Evolutionary conservation across 2,797 vertebrate genomes (phyloP).

Genomic region (Siniperca undulata): DNA sequence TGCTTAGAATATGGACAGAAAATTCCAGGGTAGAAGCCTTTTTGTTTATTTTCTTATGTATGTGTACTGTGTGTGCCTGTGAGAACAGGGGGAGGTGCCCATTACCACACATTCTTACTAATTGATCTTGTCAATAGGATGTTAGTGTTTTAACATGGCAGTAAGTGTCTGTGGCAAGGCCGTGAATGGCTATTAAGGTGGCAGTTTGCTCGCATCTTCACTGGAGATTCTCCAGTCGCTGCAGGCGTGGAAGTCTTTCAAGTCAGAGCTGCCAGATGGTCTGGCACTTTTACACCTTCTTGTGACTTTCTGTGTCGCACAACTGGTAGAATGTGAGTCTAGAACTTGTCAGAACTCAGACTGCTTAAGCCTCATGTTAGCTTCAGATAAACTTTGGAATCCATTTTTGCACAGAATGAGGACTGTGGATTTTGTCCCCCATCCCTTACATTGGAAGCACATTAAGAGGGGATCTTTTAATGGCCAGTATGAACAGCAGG

Average conservation of each 20-base stretch:
- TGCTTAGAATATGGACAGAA: not conserved
- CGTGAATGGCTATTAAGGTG: constrained; percentile 50
- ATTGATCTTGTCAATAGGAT: constrained; percentile 78
- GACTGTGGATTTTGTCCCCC: no score
- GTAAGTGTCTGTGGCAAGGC: constrained; percentile 62
- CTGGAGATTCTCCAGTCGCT: constrained; percentile 43
- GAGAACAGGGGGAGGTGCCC: constrained; percentile 67
- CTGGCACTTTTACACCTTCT: constrained; percentile 61
- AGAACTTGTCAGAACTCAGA: not conserved
- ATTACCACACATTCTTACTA: constrained; percentile 78
- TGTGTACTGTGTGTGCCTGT: constrained; percentile 37
- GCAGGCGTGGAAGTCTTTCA: constrained; percentile 77
- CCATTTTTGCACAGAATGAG: no score
- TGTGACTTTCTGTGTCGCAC: constrained; percentile 61
- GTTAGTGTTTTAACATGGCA: constrained; percentile 67
- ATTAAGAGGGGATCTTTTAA: no score
- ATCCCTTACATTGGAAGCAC: no score
- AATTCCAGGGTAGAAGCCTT: not conserved
- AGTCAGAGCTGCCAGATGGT: constrained; percentile 75
- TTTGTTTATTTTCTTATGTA: not conserved
- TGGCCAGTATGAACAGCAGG: no score
- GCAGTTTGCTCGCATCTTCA: constrained; percentile 50
- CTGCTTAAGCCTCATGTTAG: no score
- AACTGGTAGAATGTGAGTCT: not conserved
- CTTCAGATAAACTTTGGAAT: no score